phyloP scores from a whole-genome alignment of 2,888 invertebrate species.

The Eupelmus urozonus region DNA sequence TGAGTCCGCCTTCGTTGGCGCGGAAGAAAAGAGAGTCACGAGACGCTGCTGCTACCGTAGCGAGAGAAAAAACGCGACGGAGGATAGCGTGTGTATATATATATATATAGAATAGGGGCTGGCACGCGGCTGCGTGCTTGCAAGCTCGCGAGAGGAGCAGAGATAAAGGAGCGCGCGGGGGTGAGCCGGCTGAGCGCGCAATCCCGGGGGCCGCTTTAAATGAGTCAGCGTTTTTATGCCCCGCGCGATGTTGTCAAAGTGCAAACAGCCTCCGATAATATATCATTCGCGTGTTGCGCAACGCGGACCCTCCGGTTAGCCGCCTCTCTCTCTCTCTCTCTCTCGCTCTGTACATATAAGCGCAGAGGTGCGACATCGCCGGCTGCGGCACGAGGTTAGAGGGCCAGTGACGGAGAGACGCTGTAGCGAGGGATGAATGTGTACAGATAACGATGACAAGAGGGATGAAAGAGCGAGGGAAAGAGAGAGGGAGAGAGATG shows the following conservation, averaged over 20 bases:
- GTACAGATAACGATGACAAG: conserved; percentile 51
- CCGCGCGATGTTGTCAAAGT: conserved; percentile 77
- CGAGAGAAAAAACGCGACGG: conserved; percentile 44
- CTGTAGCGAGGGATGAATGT: conserved; percentile 28
- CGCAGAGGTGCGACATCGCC: conserved; percentile 18
- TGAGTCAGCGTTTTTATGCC: conserved; percentile 78
- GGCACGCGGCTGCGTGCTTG: conserved; percentile 3
- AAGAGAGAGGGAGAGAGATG: background rate
- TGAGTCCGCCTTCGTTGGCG: conserved; percentile 62
- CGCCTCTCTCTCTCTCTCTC: background rate
- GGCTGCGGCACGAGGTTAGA: conserved; percentile 7
- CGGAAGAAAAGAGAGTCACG: conserved; percentile 74
- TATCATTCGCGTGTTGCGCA: conserved; percentile 71
- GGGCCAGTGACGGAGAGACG: conserved; percentile 14
- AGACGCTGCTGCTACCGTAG: conserved; percentile 60
- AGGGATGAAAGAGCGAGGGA: conserved; percentile 33
- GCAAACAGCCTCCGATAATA: conserved; percentile 77
- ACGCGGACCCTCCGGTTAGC: background rate
- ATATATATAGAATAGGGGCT: conserved; percentile 9
- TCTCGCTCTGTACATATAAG: background rate
- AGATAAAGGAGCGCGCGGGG: conserved; percentile 34
- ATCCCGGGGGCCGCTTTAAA: conserved; percentile 77
- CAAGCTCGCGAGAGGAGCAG: conserved; percentile 11
- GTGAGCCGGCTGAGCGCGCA: conserved; percentile 65
- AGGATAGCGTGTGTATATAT: background rate